phyloP scores from a whole-genome alignment of 2,797 vertebrate genomes.

The Kryptopterus vitreolus region DNA sequence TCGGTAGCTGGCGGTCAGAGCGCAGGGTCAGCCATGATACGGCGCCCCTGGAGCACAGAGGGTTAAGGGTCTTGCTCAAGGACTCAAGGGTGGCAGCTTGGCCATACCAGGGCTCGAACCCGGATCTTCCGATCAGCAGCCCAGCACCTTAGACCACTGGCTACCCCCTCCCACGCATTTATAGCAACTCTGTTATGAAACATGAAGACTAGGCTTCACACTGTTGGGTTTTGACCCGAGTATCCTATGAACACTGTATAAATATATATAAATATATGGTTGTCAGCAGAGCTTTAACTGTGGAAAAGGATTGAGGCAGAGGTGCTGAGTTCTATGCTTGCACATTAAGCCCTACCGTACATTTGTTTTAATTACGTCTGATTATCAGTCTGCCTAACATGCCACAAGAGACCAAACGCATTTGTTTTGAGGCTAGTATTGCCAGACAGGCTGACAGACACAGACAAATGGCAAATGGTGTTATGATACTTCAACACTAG shows the following conservation, averaged over 20 bases:
- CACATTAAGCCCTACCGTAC: background rate
- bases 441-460: constrained; percentile 38
- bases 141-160: too few relatives aligned
- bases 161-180: too few relatives aligned
- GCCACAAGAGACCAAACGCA: constrained; percentile 23
- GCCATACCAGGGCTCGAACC: too few relatives aligned
- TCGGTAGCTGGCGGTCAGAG: too few relatives aligned
- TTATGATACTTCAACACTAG: constrained; percentile 19
- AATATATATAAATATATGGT: too few relatives aligned
- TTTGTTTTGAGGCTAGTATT: constrained; percentile 20
- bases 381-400: constrained; percentile 44
- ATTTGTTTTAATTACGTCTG: constrained; percentile 50
- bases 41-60: too few relatives aligned
- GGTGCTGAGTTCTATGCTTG: constrained; percentile 37
- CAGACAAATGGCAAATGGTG: constrained; percentile 45
- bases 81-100: too few relatives aligned
- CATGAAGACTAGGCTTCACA: constrained; percentile 31
- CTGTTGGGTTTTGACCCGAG: constrained; percentile 34
- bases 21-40: too few relatives aligned
- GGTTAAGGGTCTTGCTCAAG: too few relatives aligned
- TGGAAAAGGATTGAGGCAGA: background rate
- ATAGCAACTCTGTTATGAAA: constrained; percentile 20
- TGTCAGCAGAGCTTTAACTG: constrained; percentile 31
- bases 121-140: too few relatives aligned
- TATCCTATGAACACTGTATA: constrained; percentile 11